These are phyloP conservation scores for Ctenodactylus gundi DNA, from an alignment of 2,113 vertebrate species.

Conservation along the genomic window DNA sequence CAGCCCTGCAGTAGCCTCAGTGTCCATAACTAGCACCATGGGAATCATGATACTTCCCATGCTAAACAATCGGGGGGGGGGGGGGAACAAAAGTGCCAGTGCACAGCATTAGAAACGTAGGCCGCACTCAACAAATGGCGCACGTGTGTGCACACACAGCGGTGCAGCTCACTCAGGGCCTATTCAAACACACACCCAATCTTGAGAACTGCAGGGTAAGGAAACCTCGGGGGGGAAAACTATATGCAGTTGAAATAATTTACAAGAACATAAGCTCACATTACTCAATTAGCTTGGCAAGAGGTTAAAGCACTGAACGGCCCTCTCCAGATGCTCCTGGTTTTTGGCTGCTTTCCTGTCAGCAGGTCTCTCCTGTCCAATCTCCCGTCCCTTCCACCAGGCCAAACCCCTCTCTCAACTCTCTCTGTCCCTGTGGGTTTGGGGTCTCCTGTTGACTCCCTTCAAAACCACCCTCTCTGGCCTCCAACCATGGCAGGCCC, in stretches of 20 bases:
- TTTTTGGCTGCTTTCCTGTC: slow-evolving; percentile 29
- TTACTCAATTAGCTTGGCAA: slow-evolving; percentile 70
- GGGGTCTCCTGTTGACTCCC: slow-evolving; percentile 41
- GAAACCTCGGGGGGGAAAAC: slow-evolving; percentile 44
- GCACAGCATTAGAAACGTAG: neutral
- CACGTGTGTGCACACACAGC: neutral
- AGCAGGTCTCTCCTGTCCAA: slow-evolving; percentile 24
- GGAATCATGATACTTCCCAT: neutral
- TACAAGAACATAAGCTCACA: slow-evolving; percentile 60
- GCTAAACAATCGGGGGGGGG: neutral
- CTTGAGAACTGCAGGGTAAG: slow-evolving; percentile 28
- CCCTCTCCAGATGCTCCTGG: slow-evolving; percentile 62
- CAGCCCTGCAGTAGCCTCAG: neutral
- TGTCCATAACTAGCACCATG: neutral
- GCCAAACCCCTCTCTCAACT: slow-evolving; percentile 43
- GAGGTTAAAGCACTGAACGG: slow-evolving; percentile 48
- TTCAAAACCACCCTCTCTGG: neutral
- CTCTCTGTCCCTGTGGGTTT: neutral
- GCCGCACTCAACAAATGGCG: neutral
- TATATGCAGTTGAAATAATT: slow-evolving; percentile 61
- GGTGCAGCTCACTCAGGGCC: neutral
- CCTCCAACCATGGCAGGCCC: neutral
- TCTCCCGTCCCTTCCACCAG: neutral
- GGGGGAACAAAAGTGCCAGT: neutral
- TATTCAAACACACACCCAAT: neutral